Evolutionary conservation across 2,113 vertebrate species (phyloP).

Genomic region (Tachuris rubrigastra): DNA sequence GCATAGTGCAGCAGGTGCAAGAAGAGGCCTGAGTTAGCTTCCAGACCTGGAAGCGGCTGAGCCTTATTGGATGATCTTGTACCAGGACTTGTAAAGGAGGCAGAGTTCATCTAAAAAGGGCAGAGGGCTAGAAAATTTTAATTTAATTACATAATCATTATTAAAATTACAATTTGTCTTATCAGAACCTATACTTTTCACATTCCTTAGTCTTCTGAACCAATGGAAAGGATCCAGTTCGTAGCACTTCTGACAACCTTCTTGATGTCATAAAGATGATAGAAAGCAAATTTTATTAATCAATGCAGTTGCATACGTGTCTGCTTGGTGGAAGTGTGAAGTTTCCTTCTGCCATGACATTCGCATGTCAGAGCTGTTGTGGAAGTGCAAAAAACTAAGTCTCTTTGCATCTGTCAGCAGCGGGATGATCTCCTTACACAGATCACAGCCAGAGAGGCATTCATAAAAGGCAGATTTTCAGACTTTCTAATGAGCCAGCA

Average conservation of each 20-base stretch:
- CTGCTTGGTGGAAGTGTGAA: neutral
- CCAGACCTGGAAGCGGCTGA: neutral
- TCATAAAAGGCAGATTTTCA: slow-evolving; percentile 9
- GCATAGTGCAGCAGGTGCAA: slow-evolving; percentile 41
- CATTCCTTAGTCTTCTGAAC: neutral
- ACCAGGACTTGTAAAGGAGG: neutral
- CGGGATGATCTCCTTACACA: neutral
- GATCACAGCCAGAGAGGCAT: neutral
- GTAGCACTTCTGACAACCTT: neutral
- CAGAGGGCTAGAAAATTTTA: neutral
- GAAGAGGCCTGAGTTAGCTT: neutral
- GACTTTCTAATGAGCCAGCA: slow-evolving; percentile 14
- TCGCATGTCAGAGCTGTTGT: neutral
- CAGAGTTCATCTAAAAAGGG: neutral
- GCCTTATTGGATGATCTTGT: neutral
- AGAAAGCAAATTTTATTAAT: neutral
- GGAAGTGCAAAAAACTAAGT: neutral
- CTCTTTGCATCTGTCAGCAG: neutral
- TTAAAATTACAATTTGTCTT: neutral
- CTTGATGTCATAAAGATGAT: neutral
- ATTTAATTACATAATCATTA: neutral
- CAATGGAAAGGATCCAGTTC: neutral
- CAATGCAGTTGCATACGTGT: neutral
- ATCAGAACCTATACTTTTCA: neutral
- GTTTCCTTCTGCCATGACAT: neutral